Evolutionary conservation across 2,113 vertebrate species (phyloP).

Genomic region (Lichenostomus cassidix): DNA sequence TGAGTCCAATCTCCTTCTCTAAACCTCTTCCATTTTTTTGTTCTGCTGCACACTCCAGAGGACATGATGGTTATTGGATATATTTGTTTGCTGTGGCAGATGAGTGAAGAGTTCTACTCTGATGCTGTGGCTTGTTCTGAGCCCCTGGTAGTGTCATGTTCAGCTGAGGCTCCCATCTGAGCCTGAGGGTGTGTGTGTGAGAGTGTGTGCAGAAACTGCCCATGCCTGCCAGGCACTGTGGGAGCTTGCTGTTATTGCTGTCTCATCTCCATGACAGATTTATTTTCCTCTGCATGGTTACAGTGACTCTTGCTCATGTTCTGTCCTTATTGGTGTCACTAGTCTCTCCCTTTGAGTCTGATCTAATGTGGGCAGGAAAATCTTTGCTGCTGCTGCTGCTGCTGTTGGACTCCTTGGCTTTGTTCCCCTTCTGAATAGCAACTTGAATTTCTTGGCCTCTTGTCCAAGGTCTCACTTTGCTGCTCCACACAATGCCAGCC

Average conservation of each 20-base stretch:
- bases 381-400: not conserved
- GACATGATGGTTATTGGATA: not conserved
- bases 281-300: not conserved
- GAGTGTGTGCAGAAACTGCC: not conserved
- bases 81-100: not conserved
- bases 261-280: not conserved
- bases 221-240: not conserved
- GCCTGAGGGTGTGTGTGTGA: fast-evolving
- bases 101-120: not conserved
- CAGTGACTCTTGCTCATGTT: not conserved
- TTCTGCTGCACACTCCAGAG: not conserved
- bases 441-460: not conserved
- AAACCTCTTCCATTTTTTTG: not conserved
- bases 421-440: not conserved
- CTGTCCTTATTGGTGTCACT: not conserved
- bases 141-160: not conserved
- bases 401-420: not conserved
- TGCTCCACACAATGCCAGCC: not conserved
- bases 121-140: not conserved
- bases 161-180: not conserved
- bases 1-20: not conserved
- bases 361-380: not conserved
- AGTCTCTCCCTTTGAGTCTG: not conserved
- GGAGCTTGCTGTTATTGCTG: not conserved
- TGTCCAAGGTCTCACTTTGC: not conserved